Evolutionary conservation across 2,113 vertebrate species (phyloP), one percentile per base, ranked within the genome.

Genomic region (Gnathonemus longibarbis): DNA sequence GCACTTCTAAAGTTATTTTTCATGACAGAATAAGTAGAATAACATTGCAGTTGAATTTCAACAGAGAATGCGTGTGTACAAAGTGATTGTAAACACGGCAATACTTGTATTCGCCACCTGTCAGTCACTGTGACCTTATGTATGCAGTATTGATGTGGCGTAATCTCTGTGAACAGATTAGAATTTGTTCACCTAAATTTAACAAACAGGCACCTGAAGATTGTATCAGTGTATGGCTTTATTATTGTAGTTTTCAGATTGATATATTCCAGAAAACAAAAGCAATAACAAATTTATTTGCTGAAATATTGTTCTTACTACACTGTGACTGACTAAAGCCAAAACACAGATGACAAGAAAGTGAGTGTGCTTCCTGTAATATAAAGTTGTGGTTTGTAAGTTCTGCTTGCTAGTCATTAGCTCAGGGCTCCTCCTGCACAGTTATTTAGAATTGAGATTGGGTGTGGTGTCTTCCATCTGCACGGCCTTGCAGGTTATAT

Each of bases 251-350:
- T 42, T 42, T 80, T 80, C 74, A 80, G 13, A 19, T 80, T 80
- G 5, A 19, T 42, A 7, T 19, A 6, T 80, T 13, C 13, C 31
- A 80, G 74, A 80, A 62, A 70, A 45, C 21, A 45, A 66, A 27
- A 53, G 88, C 48, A 80, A 83, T 52, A 89, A 56, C 66, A 52
- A 80, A 48, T 27, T 39, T 3, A 89, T 19, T 48, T 52, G 88
- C 88, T 56, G 50, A 74, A 89, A 89, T 89, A 56, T 89, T 89
- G 49, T 84, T 31, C 7, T 83, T 35, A 53, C 10, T 83, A 31
- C 48, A 53, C 88, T 83, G 50, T 89, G 70, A 89, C 10, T 45
- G 48, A 27, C 49, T 74, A 48, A 27, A 89, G 49, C 50, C 49
- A 89, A 89, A 84, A 50, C 21, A 56, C 27, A 24, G 48, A 50